Evolutionary conservation across 2,113 vertebrate species (phyloP).

Genomic region (Neogale vison): DNA sequence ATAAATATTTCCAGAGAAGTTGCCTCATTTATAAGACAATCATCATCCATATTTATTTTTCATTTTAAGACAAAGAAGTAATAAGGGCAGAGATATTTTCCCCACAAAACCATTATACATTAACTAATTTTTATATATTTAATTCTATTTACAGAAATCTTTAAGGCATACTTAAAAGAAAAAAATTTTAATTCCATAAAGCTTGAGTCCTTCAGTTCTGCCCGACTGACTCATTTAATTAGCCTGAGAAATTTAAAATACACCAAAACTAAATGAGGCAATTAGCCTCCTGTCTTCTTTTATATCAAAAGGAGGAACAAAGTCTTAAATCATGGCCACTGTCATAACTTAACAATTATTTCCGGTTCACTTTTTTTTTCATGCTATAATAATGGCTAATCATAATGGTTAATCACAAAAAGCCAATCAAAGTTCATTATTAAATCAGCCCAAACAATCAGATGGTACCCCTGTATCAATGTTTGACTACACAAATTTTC

Average conservation of each 20-base stretch:
- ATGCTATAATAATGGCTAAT: neutral
- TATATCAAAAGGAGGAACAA: neutral
- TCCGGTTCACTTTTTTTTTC: conserved; percentile 17
- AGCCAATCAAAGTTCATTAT: neutral
- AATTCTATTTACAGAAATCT: conserved; percentile 19
- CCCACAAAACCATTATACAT: neutral
- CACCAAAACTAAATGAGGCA: neutral
- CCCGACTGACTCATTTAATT: neutral
- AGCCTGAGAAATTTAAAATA: conserved; percentile 30
- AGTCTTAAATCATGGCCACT: neutral
- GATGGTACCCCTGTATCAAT: neutral
- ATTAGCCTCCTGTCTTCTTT: conserved; percentile 30
- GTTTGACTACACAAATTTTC: neutral
- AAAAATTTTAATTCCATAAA: neutral
- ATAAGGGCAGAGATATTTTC: neutral
- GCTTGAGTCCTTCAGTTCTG: neutral
- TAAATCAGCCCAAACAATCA: neutral
- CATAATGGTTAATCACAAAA: neutral
- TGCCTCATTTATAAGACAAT: neutral
- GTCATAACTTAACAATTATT: conserved; percentile 50
- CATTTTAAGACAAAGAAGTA: conserved; percentile 1
- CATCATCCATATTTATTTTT: neutral
- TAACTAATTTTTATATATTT: conserved; percentile 8
- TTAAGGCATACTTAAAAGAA: neutral
- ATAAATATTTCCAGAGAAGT: neutral